phyloP scores from a whole-genome alignment of 2,888 invertebrate genomes.

The Xestia ashworthii region DNA sequence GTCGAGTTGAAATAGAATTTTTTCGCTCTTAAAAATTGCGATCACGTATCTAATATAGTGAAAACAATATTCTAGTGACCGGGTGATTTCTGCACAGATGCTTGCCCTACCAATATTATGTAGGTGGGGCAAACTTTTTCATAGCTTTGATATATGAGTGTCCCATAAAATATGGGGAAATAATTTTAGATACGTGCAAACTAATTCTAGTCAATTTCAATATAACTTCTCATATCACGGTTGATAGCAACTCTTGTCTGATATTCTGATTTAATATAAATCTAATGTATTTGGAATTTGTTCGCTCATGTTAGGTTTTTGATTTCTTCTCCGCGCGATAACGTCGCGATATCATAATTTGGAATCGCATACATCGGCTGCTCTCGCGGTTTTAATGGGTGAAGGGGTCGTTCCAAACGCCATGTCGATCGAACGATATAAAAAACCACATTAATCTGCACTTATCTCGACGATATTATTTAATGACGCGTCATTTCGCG shows the following conservation, averaged over 20 bases:
- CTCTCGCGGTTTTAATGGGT: conserved; percentile 81
- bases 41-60: conserved; percentile 91
- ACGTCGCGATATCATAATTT: conserved; percentile 80
- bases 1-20: conserved; percentile 88
- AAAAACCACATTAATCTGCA: conserved; percentile 89
- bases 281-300: conserved; percentile 29
- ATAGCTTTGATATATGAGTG: conserved; percentile 84
- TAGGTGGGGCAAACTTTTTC: conserved; percentile 84
- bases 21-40: conserved; percentile 91
- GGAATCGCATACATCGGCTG: conserved; percentile 82
- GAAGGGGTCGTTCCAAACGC: conserved; percentile 80
- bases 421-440: conserved; percentile 85
- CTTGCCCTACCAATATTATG: conserved; percentile 86
- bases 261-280: conserved; percentile 24
- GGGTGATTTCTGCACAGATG: conserved; percentile 90
- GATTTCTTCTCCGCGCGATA: conserved; percentile 64
- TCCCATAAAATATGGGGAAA: conserved; percentile 76
- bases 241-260: background rate
- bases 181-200: conserved; percentile 62
- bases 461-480: conserved; percentile 89
- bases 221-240: conserved; percentile 18
- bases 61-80: conserved; percentile 92
- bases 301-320: conserved; percentile 47
- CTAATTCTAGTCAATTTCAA: conserved; percentile 51
- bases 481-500: conserved; percentile 88